These are phyloP conservation scores for Melanotaenia nigrans DNA, from an alignment of 2,797 vertebrate species.

Conservation along the genomic window DNA sequence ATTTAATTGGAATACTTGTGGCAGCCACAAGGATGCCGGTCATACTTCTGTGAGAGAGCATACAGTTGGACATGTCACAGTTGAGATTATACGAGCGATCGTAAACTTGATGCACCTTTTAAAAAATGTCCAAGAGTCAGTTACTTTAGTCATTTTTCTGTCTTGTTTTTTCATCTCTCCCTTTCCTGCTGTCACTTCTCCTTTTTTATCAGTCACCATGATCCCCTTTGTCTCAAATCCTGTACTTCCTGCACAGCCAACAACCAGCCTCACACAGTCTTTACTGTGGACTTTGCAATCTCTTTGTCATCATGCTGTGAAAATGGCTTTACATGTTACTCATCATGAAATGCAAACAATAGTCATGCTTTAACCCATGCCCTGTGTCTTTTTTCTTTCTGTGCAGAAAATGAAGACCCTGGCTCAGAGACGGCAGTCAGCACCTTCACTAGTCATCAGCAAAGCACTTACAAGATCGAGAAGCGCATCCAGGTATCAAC, in stretches of 20 bases:
- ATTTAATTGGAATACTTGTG: constrained; percentile 44
- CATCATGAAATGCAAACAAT: not conserved
- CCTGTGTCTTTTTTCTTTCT: constrained; percentile 13
- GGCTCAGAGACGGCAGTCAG: constrained; percentile 93
- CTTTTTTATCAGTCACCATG: constrained; percentile 28
- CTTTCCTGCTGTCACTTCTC: constrained; percentile 46
- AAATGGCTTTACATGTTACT: not conserved
- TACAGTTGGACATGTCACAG: constrained; percentile 9
- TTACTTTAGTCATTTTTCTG: not conserved
- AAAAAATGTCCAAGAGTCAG: not conserved
- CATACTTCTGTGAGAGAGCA: constrained; percentile 20
- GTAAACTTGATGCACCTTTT: constrained; percentile 22
- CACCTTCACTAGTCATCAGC: constrained; percentile 93
- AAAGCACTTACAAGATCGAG: constrained; percentile 92
- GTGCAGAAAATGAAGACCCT: constrained; percentile 94
- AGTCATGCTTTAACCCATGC: too few species aligned
- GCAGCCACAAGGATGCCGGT: constrained; percentile 26
- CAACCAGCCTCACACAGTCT: constrained; percentile 6
- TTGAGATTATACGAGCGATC: not conserved
- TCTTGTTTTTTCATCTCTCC: constrained; percentile 44
- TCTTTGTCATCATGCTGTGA: not conserved
- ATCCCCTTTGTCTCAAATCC: not conserved
- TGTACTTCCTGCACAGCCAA: constrained; percentile 31
- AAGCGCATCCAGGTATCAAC: constrained; percentile 86
- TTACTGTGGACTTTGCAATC: constrained; percentile 12